These are phyloP conservation scores for Mycalesis mineus DNA, from an alignment of 2,888 invertebrate genomes.

Conservation along the genomic window DNA sequence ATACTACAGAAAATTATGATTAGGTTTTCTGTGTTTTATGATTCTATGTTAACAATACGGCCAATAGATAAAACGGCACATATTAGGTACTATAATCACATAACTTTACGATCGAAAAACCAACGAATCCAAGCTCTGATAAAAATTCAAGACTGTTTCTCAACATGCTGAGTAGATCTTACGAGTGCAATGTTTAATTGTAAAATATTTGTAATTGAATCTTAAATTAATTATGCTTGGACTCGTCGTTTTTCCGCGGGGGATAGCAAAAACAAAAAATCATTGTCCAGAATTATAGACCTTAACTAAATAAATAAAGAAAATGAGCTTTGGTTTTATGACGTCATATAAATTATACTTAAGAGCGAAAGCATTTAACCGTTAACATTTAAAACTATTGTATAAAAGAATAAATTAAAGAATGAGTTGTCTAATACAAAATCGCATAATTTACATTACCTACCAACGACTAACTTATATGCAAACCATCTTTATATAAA, in stretches of 20 bases:
- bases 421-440: slow-evolving; percentile 23
- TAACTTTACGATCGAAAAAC: too few species aligned
- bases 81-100: too few species aligned
- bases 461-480: neutral
- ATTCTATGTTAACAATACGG: neutral
- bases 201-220: too few species aligned
- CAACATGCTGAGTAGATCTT: too few species aligned
- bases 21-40: neutral
- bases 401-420: slow-evolving; percentile 41
- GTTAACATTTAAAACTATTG: slow-evolving; percentile 38
- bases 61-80: neutral
- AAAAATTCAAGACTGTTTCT: too few species aligned
- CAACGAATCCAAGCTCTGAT: too few species aligned
- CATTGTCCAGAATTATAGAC: slow-evolving; percentile 6
- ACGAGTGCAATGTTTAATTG: too few species aligned
- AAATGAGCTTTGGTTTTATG: slow-evolving; percentile 64
- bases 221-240: too few species aligned
- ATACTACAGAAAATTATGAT: neutral
- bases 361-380: slow-evolving; percentile 13
- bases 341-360: slow-evolving; percentile 40
- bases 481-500: neutral
- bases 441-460: neutral
- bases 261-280: too few species aligned
- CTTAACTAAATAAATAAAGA: slow-evolving; percentile 45
- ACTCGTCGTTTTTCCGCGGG: too few species aligned